These are phyloP conservation scores for Operophtera brumata DNA, from an alignment of 2,888 invertebrate species.

Conservation along the genomic window DNA sequence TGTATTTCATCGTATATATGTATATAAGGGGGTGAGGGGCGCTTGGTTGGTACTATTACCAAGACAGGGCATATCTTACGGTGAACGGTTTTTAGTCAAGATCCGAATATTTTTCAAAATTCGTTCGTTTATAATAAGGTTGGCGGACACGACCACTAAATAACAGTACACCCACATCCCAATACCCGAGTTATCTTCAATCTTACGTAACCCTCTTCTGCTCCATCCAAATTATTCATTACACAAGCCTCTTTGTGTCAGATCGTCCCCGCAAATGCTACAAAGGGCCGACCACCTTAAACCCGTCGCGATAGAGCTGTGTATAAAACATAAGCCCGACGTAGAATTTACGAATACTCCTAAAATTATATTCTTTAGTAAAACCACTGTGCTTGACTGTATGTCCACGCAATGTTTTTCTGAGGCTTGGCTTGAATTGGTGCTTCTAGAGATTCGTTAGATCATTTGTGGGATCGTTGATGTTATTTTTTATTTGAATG, in stretches of 20 bases:
- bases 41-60: no score
- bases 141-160: constrained; percentile 21
- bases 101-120: constrained; percentile 2
- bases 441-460: no score
- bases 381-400: neutral
- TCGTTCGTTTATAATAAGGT: neutral
- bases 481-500: no score
- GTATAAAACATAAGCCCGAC: constrained; percentile 23
- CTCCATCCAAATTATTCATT: constrained; percentile 34
- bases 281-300: constrained; percentile 29
- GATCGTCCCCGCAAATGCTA: constrained; percentile 29
- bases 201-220: constrained; percentile 26
- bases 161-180: constrained; percentile 27
- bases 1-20: no score
- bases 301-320: constrained; percentile 20
- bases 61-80: no score
- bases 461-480: no score
- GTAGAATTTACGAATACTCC: constrained; percentile 9
- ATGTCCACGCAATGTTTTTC: no score
- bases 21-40: no score
- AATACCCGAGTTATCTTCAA: constrained; percentile 32
- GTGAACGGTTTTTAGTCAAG: no score
- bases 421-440: no score
- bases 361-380: neutral
- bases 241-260: constrained; percentile 34